These are phyloP conservation scores for Aradophagus sp. DNA, from an alignment of 1,140 invertebrate genomes.

Conservation along the genomic window DNA sequence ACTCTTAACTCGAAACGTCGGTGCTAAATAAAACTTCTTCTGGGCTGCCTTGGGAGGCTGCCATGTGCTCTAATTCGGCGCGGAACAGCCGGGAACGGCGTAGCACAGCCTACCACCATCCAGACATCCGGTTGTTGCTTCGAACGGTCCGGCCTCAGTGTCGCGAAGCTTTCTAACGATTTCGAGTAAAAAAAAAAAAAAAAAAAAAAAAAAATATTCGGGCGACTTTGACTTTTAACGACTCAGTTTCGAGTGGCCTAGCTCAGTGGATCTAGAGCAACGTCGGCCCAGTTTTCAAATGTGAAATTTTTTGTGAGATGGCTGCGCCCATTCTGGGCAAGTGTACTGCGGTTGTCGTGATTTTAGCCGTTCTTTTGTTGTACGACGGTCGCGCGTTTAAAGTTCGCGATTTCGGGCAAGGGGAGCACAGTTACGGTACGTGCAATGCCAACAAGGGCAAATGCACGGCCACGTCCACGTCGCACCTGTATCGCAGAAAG, in stretches of 20 bases:
- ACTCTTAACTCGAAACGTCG: slow-evolving; percentile 63
- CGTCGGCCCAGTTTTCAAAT: slow-evolving; percentile 52
- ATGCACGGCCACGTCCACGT: slow-evolving; percentile 51
- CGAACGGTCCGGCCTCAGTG: slow-evolving; percentile 10
- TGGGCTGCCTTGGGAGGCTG: slow-evolving; percentile 71
- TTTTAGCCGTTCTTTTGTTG: slow-evolving; percentile 57
- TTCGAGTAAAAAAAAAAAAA: too few species aligned
- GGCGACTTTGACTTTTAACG: background rate
- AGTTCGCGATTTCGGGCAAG: slow-evolving; percentile 61
- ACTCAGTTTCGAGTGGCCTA: slow-evolving; percentile 1
- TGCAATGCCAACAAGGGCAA: slow-evolving; percentile 52
- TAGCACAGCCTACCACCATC: slow-evolving; percentile 31
- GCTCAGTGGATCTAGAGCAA: background rate
- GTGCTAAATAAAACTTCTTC: slow-evolving; percentile 74
- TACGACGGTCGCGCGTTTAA: slow-evolving; percentile 66
- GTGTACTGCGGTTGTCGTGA: slow-evolving; percentile 55
- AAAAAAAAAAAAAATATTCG: too few species aligned
- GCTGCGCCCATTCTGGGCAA: slow-evolving; percentile 67
- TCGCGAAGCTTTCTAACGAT: slow-evolving; percentile 5
- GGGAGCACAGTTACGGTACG: slow-evolving; percentile 38
- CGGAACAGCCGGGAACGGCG: slow-evolving; percentile 55
- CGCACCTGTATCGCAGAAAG: slow-evolving; percentile 45
- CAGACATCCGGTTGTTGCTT: slow-evolving; percentile 51
- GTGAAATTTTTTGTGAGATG: slow-evolving; percentile 65
- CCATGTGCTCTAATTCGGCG: slow-evolving; percentile 73